Percentiles rank a stretch among this genome's conserved stretches.
phyloP scores from a whole-genome alignment of 2,797 vertebrate genomes.

The Enteromius argenteus region DNA sequence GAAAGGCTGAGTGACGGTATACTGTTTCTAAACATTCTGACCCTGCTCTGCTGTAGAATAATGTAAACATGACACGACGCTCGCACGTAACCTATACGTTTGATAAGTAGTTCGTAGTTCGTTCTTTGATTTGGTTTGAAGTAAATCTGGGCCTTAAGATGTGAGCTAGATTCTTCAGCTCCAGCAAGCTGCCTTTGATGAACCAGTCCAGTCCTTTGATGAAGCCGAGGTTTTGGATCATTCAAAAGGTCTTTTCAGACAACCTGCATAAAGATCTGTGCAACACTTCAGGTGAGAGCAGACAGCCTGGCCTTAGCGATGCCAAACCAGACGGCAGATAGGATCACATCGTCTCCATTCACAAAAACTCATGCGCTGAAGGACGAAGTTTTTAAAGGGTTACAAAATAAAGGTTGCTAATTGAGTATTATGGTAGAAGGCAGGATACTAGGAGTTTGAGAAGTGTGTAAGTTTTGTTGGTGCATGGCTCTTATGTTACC shows the following conservation, averaged over 20 bases:
- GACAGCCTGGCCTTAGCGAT: neutral
- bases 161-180: neutral
- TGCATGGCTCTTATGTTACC: neutral
- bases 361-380: neutral
- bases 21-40: too few relatives aligned
- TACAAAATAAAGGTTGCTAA: neutral
- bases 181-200: too few relatives aligned
- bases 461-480: neutral
- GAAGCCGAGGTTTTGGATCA: neutral
- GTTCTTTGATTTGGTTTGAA: too few relatives aligned
- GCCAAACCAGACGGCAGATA: neutral
- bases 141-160: neutral
- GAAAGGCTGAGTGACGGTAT: too few relatives aligned
- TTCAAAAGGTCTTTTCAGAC: neutral
- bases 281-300: neutral
- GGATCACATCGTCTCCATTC: neutral
- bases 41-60: too few relatives aligned
- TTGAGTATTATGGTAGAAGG: neutral
- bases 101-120: too few relatives aligned
- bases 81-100: too few relatives aligned
- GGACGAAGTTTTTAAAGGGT: neutral
- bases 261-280: neutral
- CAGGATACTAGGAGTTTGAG: neutral
- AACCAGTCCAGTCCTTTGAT: too few relatives aligned
- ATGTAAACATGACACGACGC: too few relatives aligned